phyloP scores from a whole-genome alignment of 2,888 invertebrate genomes.

The Deroplatys truncata region DNA sequence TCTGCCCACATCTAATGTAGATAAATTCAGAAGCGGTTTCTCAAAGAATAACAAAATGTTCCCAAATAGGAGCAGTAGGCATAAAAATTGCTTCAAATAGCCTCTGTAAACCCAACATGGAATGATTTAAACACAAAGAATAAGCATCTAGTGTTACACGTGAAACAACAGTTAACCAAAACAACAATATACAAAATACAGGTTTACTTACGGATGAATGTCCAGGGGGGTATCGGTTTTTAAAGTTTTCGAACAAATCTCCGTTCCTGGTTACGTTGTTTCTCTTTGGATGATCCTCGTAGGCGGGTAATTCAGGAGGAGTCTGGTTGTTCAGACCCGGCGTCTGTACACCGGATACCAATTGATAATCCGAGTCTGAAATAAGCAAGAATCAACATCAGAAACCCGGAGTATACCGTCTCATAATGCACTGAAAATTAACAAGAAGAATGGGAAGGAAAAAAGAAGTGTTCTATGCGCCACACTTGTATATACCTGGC shows the following conservation, averaged over 20 bases:
- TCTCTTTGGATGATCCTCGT: slow-evolving; percentile 28
- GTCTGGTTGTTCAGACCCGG: slow-evolving; percentile 51
- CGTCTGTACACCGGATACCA: slow-evolving; percentile 65
- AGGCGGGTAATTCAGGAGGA: slow-evolving; percentile 30
- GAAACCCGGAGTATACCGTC: neutral
- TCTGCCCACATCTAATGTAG: no score
- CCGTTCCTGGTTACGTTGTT: slow-evolving; percentile 31
- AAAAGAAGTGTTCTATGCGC: no score
- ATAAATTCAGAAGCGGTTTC: no score
- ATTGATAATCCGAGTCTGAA: slow-evolving; percentile 67
- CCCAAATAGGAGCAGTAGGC: no score
- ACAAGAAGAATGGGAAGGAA: no score
- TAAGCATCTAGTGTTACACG: no score
- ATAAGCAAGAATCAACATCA: slow-evolving; percentile 27
- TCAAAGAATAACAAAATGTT: no score
- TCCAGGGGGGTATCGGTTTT: slow-evolving; percentile 29
- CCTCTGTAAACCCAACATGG: no score
- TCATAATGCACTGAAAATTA: neutral
- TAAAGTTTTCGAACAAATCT: slow-evolving; percentile 37
- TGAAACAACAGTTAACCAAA: no score
- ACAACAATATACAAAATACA: neutral
- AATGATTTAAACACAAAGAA: no score
- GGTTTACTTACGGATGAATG: neutral
- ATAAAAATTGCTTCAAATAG: no score
- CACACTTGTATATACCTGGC: no score